Percentiles rank a stretch among this genome's conserved stretches.
Conservation (phyloP, 2,888 invertebrate genomes). For the Conomelus anceps region DNA sequence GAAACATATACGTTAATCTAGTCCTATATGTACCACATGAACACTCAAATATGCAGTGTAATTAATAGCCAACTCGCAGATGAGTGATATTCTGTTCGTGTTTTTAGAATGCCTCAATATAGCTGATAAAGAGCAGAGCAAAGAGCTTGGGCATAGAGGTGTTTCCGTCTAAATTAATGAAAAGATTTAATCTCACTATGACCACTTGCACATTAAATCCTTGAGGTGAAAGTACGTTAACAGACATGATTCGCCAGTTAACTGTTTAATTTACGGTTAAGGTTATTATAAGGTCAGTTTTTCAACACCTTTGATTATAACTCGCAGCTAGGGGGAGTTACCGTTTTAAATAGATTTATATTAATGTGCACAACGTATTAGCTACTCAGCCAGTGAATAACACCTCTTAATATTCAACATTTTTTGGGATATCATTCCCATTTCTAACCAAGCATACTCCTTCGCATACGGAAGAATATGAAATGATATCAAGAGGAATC, state of each 20-base stretch:
- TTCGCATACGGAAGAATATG: too few species aligned
- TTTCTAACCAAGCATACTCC: not conserved
- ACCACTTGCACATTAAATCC: not conserved
- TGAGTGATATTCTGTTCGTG: not conserved
- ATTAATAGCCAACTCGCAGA: not conserved
- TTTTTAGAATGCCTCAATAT: not conserved
- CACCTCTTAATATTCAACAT: not conserved
- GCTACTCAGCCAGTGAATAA: not conserved
- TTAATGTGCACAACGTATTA: not conserved
- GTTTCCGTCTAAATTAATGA: not conserved
- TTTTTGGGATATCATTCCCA: not conserved
- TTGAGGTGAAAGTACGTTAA: not conserved
- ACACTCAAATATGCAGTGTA: not conserved
- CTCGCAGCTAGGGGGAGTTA: not conserved
- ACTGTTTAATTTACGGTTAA: slow-evolving; percentile 11
- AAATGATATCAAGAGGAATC: too few species aligned
- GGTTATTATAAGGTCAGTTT: slow-evolving; percentile 4
- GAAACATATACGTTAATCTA: not conserved
- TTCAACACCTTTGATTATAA: not conserved
- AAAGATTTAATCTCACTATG: not conserved
- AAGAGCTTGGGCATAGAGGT: not conserved
- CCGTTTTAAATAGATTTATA: not conserved
- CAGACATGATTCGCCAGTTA: not conserved
- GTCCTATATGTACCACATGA: not conserved
- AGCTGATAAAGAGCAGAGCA: not conserved